Percentiles rank a stretch among this genome's conserved stretches.
Evolutionary conservation across 1,140 invertebrate genomes (phyloP).

Genomic region (Uloborus diversus): DNA sequence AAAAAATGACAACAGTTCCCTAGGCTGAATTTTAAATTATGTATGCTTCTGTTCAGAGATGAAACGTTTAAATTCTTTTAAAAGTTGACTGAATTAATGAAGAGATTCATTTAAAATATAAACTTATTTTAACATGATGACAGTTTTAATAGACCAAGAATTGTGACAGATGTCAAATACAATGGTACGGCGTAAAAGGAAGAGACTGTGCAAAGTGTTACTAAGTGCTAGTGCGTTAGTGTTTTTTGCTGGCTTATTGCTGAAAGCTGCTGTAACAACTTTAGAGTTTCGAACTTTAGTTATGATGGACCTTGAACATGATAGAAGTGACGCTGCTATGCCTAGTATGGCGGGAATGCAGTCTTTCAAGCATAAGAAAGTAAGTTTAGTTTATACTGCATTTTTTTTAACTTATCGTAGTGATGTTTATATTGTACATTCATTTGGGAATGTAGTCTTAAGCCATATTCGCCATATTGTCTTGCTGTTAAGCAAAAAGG

Average conservation of each 20-base stretch:
- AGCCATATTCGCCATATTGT: background rate
- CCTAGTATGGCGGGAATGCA: background rate
- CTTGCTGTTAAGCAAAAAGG: too few species aligned
- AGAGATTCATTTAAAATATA: too few species aligned
- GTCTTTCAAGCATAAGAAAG: slow-evolving; percentile 5
- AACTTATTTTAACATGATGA: slow-evolving; percentile 11
- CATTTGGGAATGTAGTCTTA: background rate
- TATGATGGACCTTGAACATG: background rate
- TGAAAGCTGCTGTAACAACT: slow-evolving; percentile 6
- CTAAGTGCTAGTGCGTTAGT: slow-evolving; percentile 8
- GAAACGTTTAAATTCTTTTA: too few species aligned
- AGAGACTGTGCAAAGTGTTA: slow-evolving; percentile 23
- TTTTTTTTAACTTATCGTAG: background rate
- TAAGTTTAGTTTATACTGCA: background rate
- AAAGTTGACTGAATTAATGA: too few species aligned
- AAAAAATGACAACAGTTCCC: too few species aligned
- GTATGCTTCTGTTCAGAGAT: too few species aligned
- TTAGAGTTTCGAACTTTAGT: slow-evolving; percentile 17
- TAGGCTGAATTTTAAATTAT: too few species aligned
- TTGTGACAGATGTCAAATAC: background rate
- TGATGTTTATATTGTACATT: background rate
- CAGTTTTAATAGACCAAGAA: slow-evolving; percentile 5
- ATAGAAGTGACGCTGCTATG: background rate
- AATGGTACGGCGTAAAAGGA: slow-evolving; percentile 30
- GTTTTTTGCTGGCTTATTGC: slow-evolving; percentile 20